Conservation (phyloP, 1,140 invertebrate species). For the Papilio aristodemus region DNA sequence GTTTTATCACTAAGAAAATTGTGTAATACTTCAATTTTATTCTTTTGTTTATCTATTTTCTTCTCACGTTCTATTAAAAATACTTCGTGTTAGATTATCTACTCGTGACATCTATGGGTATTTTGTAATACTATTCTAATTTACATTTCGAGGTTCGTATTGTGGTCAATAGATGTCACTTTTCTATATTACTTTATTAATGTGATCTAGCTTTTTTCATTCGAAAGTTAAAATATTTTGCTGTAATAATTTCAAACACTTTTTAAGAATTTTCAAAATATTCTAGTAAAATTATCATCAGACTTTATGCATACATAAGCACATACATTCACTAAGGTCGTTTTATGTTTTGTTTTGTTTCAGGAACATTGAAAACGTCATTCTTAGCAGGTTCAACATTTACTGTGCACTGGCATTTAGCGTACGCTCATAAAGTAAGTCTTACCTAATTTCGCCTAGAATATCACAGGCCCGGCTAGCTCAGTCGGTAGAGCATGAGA, state of each 20-base stretch:
- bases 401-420: slow-evolving; percentile 96
- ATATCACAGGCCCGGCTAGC: slow-evolving; percentile 85
- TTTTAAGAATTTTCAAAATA: too few relatives aligned
- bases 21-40: neutral
- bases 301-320: too few relatives aligned
- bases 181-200: neutral
- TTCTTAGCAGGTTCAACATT: slow-evolving; percentile 90
- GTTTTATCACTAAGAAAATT: neutral
- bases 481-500: slow-evolving; percentile 96
- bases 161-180: neutral
- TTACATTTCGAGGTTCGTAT: neutral
- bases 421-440: slow-evolving; percentile 95
- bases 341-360: slow-evolving; percentile 63
- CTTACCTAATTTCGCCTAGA: slow-evolving; percentile 36
- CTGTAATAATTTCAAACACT: neutral
- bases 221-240: too few relatives aligned
- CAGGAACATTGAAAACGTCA: slow-evolving; percentile 90
- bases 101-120: neutral
- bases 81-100: neutral
- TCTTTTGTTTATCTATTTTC: neutral
- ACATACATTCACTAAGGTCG: too few relatives aligned
- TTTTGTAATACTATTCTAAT: neutral
- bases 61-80: neutral
- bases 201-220: neutral
- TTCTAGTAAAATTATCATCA: too few relatives aligned